Conservation (phyloP, 1,140 invertebrate genomes). For the Pachyrhynchus sulphureomaculatus region DNA sequence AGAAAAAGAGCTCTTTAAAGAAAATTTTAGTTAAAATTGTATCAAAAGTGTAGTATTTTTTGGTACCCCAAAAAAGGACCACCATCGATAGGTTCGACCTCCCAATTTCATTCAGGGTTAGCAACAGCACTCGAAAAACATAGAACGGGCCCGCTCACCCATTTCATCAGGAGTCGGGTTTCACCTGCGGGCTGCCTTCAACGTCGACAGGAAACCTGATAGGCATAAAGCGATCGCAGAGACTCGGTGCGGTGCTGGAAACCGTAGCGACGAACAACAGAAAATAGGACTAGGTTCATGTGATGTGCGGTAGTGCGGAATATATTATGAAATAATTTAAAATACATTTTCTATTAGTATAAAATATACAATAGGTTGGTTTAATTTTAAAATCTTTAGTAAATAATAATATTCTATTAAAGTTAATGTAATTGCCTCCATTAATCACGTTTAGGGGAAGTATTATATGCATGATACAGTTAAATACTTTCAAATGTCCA, state of each 20-base stretch:
- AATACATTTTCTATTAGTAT: background rate
- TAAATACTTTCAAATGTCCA: too few relatives aligned
- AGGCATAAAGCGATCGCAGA: slow-evolving; percentile 12
- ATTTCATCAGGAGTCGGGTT: slow-evolving; percentile 19
- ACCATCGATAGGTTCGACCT: slow-evolving; percentile 17
- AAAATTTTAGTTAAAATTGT: too few relatives aligned
- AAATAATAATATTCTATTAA: too few relatives aligned
- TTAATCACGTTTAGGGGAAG: too few relatives aligned
- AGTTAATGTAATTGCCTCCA: too few relatives aligned
- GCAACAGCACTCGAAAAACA: background rate
- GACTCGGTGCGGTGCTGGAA: slow-evolving; percentile 7
- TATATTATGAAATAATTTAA: background rate
- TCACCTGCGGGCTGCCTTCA: slow-evolving; percentile 21
- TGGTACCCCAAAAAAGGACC: slow-evolving; percentile 9
- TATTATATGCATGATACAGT: too few relatives aligned
- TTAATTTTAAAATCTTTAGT: too few relatives aligned
- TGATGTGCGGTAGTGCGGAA: too few relatives aligned
- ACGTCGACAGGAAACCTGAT: slow-evolving; percentile 22
- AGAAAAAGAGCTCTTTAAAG: too few relatives aligned
- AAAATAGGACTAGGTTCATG: background rate
- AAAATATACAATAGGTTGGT: too few relatives aligned
- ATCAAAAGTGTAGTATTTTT: too few relatives aligned
- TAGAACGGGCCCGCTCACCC: slow-evolving; percentile 17
- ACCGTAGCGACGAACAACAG: slow-evolving; percentile 7
- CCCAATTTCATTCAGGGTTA: slow-evolving; percentile 19